Evolutionary conservation across 2,888 invertebrate species (phyloP), one percentile per base, ranked within the genome.

Genomic region (Xestia sexstrigata): DNA sequence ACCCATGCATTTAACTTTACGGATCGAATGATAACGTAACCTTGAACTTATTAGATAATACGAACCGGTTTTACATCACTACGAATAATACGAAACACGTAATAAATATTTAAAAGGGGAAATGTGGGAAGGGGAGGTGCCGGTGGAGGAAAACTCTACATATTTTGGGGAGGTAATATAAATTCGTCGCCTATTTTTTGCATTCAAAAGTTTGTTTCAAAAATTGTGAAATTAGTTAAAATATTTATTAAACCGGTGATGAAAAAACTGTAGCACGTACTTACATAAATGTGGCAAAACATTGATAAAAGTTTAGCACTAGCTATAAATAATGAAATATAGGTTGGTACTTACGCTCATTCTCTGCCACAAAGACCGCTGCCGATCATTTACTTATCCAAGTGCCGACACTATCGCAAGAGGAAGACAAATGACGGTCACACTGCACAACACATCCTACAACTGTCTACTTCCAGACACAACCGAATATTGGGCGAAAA

Each of bases 291-390:
- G 26, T 1, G 15, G 23, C 30, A 63, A 70, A 49, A 65, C 52
- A 39, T 63, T 72, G 9, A 35, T 20, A 23, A 66, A 70, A 74
- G 45, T 71, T 85, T 9, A 58, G 17, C 26, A 47, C 26, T 76
- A 63, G 5, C 11, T 6, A 11, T 26, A 67, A 67, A 62, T 62
- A 78, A 58, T 63, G 2, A 42, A 67, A 30, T 74, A 49, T 60
- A 67, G n/a, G 23, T 82, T 70, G 78, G 75, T 86, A 95, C 95
- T 95, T 90, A 95, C 95, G 91, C 93, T 95, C 95, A 96, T 96
- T 90, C 92, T 93, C 87, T 85, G 83, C 85, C 74, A 68, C 66
- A 72, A 76, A 39, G 67, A 83, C 70, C 69, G 74, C 60, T 76
- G 82, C 66, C 55, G 89, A 84, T 88, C 92, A 93, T 92, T 89